Base-by-base conservation (phyloP, 2,797 vertebrate species). In the Dendrocincla fuliginosa region DNA sequence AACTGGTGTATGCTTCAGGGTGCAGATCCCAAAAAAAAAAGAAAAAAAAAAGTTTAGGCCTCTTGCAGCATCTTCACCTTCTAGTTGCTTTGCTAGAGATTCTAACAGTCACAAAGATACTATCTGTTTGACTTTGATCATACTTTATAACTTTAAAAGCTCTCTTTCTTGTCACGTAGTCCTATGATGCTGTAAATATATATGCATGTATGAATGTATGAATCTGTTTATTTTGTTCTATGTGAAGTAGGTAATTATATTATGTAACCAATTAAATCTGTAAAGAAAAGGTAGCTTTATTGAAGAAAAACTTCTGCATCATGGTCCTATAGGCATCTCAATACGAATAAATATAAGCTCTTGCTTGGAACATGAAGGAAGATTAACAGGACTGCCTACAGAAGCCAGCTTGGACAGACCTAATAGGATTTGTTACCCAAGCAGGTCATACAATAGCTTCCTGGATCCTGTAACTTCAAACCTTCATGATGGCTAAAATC, bases 401-500 rank as follows among this genome's bases (percentile, higher is more conserved):
- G 19, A 84, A 71, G 8, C 3, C n/a, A 63, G 4, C 5, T 44
- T 79, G 13, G 41, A 41, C 32, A 68, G 6, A 47, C 3, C 12
- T 32, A 20, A 39, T 4, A 32, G 13, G 8, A 32, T 82, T 64
- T 87, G 11, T 79, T 20, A 47, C 19, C 22, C 52, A 60, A 87
- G 5, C 4, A n/a, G 7, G 55, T 74, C 46, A 60, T 56, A 9
- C 0, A 13, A 8, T 44, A 75, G 4, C 4, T 37, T 78, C 15
- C 3, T 3, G 22, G 24, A 71, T 87, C 25, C 11, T 68, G 18
- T 50, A 8, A 52, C 10, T 47, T 16, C 7, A 78, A 77, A 56
- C 5, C 0, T 56, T n/a, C 0, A 1, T 20, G 68, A 16, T 64
- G 0, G 3, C 27, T 65, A 82, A 82, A 91, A 79, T 3, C 7